Evolutionary conservation across 2,113 vertebrate species (phyloP), one percentile per base, ranked within the genome.

Genomic region (Trogon melanurus): DNA sequence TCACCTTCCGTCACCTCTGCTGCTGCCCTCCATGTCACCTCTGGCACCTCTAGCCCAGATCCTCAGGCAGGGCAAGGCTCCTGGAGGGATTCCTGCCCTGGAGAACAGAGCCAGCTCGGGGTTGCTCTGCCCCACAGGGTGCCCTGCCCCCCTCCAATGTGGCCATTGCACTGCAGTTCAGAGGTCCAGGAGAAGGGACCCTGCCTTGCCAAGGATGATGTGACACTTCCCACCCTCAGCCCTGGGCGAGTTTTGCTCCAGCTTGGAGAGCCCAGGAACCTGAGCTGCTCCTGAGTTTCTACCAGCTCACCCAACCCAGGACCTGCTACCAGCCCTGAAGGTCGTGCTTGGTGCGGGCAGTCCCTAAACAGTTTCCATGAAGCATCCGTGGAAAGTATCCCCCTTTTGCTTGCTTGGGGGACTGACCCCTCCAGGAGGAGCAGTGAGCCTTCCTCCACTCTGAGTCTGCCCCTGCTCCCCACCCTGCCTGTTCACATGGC

Each of bases 41-140:
- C 21, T 0, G 3, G 32, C 50, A 60, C 0, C 3, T 13, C 4
- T 6, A 2, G 67, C 3, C 2, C n/a, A 17, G 36, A 4, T 2
- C 10, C n/a, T 17, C 10, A 0, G 0, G 5, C 29, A 13, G 16
- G 32, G 14, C 36, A 53, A 9, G 32, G 41, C 17, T 65, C 3
- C 32, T 44, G 10, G 61, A 22, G 11, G 29, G 3, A 4, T 1
- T 32, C n/a, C 51, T 36, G 58, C 19, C 60, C 5, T 41, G 41
- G 41, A 41, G 41, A 36, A 12, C 14, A 13, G 71, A 47, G 18
- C 8, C 32, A 8, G 20, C 21, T 57, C 66, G 13, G 56, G 4
- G 65, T 38, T 5, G 47, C 14, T 1, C 7, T 14, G 75, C n/a
- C n/a, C 70, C 51, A 1, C 0, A 5, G n/a, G 16, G 4, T 45